These are phyloP conservation scores for Hyposoter dolosus DNA, from an alignment of 2,888 invertebrate species.

Conservation along the genomic window DNA sequence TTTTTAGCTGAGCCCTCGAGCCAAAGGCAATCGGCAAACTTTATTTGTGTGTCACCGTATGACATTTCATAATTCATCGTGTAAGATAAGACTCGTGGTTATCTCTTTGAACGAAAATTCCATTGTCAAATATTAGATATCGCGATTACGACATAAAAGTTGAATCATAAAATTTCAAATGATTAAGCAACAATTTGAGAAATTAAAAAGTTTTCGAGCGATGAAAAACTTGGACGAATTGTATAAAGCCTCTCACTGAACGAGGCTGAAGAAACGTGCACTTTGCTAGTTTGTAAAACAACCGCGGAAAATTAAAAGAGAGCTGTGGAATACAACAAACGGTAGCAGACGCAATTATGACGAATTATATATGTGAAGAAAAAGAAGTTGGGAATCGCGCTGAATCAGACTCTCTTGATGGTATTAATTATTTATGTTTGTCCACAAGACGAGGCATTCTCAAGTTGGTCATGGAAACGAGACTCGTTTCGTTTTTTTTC, in stretches of 20 bases:
- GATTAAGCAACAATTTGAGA: neutral
- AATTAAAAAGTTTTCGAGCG: neutral
- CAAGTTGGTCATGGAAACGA: slow-evolving; percentile 62
- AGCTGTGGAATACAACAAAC: neutral
- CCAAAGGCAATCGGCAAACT: neutral
- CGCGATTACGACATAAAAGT: neutral
- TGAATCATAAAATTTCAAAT: neutral
- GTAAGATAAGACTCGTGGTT: slow-evolving; percentile 4
- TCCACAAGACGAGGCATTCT: slow-evolving; percentile 34
- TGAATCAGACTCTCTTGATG: slow-evolving; percentile 51
- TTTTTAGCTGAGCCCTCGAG: neutral
- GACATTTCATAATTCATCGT: neutral
- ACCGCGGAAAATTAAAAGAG: slow-evolving; percentile 15
- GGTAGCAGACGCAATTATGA: slow-evolving; percentile 8
- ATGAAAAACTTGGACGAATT: neutral
- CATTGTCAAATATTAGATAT: slow-evolving; percentile 1
- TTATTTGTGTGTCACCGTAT: neutral
- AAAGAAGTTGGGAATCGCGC: slow-evolving; percentile 53
- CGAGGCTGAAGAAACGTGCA: neutral
- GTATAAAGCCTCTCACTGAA: neutral
- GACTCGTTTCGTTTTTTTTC: neutral
- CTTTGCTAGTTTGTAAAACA: neutral
- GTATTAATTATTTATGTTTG: slow-evolving; percentile 60
- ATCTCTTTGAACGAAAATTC: neutral
- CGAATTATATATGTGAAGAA: slow-evolving; percentile 11